phyloP scores from a whole-genome alignment of 1,140 invertebrate genomes.

The Psix sp. region DNA sequence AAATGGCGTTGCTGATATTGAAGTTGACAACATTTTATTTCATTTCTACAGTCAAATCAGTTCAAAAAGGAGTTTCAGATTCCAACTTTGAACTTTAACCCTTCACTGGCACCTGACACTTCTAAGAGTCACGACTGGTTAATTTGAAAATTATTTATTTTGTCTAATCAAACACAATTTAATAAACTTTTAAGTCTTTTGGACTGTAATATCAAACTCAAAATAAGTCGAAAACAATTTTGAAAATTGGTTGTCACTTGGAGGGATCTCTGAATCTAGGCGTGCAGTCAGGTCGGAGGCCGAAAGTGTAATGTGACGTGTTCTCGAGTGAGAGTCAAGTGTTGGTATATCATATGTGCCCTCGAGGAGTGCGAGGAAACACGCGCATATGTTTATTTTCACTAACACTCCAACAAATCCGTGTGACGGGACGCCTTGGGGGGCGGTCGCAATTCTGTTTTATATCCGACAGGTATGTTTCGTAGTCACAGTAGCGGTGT shows the following conservation, averaged over 20 bases:
- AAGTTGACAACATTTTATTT: constrained; percentile 69
- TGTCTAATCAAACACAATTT: too few relatives aligned
- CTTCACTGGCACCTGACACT: constrained; percentile 2
- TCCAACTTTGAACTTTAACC: neutral
- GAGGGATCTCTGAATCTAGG: constrained; percentile 9
- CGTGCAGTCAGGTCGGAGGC: constrained; percentile 73
- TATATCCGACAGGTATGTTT: constrained; percentile 53
- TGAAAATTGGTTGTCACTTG: constrained; percentile 7
- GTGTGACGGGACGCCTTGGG: constrained; percentile 20
- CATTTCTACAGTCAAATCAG: too few relatives aligned
- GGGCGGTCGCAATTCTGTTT: constrained; percentile 49
- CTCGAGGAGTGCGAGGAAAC: constrained; percentile 48
- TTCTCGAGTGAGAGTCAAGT: constrained; percentile 72
- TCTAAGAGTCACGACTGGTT: neutral
- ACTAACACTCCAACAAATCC: constrained; percentile 57
- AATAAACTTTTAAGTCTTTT: too few relatives aligned
- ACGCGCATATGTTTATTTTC: constrained; percentile 56
- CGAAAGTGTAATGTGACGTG: constrained; percentile 73
- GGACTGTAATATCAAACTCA: too few relatives aligned
- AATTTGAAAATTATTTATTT: too few relatives aligned
- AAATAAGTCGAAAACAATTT: neutral
- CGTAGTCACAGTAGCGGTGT: constrained; percentile 26
- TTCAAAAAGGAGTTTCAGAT: too few relatives aligned
- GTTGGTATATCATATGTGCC: constrained; percentile 57
- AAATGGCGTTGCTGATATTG: constrained; percentile 81